Evolutionary conservation across 2,888 invertebrate species (phyloP).

Genomic region (Drosophila parthenogenetica): DNA sequence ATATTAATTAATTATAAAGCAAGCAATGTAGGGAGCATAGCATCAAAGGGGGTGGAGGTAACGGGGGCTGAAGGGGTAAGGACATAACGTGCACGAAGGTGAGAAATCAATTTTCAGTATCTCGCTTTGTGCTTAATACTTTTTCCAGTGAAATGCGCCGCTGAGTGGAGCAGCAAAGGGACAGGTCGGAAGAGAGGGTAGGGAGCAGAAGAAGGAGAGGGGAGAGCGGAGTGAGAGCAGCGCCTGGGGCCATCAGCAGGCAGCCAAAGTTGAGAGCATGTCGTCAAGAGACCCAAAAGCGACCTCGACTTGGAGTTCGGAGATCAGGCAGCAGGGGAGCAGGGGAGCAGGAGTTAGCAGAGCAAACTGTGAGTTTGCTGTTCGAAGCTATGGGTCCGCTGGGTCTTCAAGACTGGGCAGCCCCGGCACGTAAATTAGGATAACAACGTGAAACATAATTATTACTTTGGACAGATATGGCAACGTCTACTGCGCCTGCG

Average conservation of each 20-base stretch:
- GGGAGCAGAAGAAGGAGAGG: not conserved
- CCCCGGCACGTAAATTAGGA: slow-evolving; percentile 83
- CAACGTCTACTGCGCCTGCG: slow-evolving; percentile 49
- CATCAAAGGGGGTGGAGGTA: slow-evolving; percentile 3
- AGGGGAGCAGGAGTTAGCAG: no score
- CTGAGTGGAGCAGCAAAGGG: slow-evolving; percentile 8
- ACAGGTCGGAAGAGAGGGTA: not conserved
- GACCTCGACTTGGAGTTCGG: slow-evolving; percentile 18
- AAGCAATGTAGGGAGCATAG: slow-evolving; percentile 13
- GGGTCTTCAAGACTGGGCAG: slow-evolving; percentile 38
- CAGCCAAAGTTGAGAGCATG: slow-evolving; percentile 23
- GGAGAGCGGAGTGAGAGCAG: slow-evolving; percentile 4
- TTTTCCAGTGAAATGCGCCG: slow-evolving; percentile 79
- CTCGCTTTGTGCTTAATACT: slow-evolving; percentile 78
- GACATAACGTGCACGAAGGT: slow-evolving; percentile 82
- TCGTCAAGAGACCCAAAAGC: slow-evolving; percentile 5
- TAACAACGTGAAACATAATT: slow-evolving; percentile 84
- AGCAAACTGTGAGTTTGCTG: not conserved
- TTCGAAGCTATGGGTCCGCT: not conserved
- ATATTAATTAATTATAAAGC: slow-evolving; percentile 74
- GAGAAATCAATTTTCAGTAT: slow-evolving; percentile 84
- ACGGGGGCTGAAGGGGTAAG: not conserved
- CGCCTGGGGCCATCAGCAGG: slow-evolving; percentile 25
- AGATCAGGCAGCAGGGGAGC: not conserved
- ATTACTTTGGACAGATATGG: slow-evolving; percentile 81